Evolutionary conservation across 2,888 invertebrate species (phyloP).

Genomic region (Drosophila borborema): DNA sequence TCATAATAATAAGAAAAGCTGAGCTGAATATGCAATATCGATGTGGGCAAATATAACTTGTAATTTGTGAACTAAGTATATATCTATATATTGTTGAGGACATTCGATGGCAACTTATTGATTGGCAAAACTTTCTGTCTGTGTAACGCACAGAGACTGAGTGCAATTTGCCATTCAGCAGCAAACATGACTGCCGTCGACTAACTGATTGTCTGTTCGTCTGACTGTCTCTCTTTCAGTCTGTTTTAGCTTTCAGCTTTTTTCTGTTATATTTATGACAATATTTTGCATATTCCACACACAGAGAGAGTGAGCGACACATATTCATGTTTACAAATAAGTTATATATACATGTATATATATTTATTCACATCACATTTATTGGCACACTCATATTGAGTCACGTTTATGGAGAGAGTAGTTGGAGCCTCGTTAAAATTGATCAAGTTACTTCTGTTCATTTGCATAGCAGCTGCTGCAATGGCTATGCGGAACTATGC

Average conservation of each 20-base stretch:
- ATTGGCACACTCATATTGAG: conserved; percentile 12
- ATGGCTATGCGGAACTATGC: background rate
- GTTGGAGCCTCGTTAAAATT: background rate
- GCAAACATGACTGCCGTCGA: conserved; percentile 1
- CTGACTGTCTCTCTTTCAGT: conserved; percentile 12
- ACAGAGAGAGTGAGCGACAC: background rate
- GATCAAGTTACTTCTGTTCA: background rate
- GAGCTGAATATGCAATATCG: conserved; percentile 11
- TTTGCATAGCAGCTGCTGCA: background rate
- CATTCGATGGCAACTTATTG: conserved; percentile 38
- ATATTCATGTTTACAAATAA: conserved; percentile 21
- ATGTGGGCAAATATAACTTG: background rate
- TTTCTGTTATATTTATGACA: conserved; percentile 48
- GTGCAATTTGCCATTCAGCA: conserved; percentile 38
- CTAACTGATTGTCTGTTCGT: conserved; percentile 10
- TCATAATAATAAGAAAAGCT: conserved; percentile 1
- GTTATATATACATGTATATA: background rate
- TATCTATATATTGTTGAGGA: conserved; percentile 17
- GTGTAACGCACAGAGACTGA: background rate
- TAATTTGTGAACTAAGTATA: background rate
- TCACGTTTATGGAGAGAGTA: conserved; percentile 3
- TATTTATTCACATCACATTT: background rate
- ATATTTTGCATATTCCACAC: conserved; percentile 37
- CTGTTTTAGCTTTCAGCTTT: conserved; percentile 33
- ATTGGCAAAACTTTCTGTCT: conserved; percentile 31